Conservation (phyloP, 2,113 vertebrate genomes). For the Brevimyrus niger region DNA sequence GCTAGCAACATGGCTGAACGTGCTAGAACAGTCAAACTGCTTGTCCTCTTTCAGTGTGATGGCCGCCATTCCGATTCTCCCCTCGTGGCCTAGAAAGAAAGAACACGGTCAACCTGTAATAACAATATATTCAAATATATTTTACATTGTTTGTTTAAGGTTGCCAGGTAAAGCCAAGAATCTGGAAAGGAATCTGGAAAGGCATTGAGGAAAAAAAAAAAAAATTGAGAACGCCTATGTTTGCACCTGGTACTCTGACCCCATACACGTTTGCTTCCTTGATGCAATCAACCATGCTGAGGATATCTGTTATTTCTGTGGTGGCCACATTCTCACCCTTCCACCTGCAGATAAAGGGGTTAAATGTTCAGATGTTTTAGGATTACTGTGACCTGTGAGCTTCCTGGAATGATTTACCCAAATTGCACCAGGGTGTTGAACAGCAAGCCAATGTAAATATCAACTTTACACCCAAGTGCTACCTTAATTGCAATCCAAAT, state of each 20-base stretch:
- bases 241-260: slow-evolving; percentile 74
- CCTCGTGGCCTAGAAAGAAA: slow-evolving; percentile 70
- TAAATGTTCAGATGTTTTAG: background rate
- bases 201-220: background rate
- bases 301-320: slow-evolving; percentile 68
- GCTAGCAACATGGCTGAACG: slow-evolving; percentile 52
- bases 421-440: background rate
- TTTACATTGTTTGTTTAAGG: background rate
- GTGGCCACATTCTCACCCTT: slow-evolving; percentile 94
- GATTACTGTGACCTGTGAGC: background rate
- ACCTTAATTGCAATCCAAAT: background rate
- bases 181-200: background rate
- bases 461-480: background rate
- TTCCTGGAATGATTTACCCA: background rate
- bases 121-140: background rate
- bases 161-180: background rate
- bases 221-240: background rate
- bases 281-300: slow-evolving; percentile 59
- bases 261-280: slow-evolving; percentile 80
- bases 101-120: background rate
- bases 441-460: background rate
- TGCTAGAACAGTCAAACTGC: slow-evolving; percentile 58
- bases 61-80: slow-evolving; percentile 78
- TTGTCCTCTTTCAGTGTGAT: slow-evolving; percentile 58
- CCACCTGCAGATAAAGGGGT: slow-evolving; percentile 59